These are phyloP conservation scores for Tachysurus vachellii DNA, from an alignment of 2,113 vertebrate genomes.

Conservation along the genomic window DNA sequence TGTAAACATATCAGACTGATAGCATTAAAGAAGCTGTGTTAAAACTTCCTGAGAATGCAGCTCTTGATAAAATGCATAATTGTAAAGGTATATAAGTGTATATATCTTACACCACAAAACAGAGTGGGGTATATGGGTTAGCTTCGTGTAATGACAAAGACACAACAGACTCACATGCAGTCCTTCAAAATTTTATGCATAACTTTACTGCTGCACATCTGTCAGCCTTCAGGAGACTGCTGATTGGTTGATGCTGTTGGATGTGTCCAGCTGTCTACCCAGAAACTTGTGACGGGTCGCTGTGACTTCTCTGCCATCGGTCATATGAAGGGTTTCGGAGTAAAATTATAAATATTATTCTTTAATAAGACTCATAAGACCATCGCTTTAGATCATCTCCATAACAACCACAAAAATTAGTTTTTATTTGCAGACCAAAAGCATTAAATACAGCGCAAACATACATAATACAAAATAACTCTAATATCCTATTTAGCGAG, in stretches of 20 bases:
- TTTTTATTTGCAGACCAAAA: background rate
- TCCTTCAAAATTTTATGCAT: background rate
- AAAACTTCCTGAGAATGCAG: background rate
- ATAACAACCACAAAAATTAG: background rate
- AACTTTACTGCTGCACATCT: background rate
- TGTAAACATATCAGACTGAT: no score
- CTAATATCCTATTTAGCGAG: background rate
- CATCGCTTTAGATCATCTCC: background rate
- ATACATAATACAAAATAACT: background rate
- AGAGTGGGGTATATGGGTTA: background rate
- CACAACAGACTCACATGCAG: background rate
- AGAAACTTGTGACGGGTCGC: background rate
- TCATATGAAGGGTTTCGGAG: background rate
- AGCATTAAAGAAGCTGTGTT: background rate
- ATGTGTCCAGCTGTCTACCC: background rate
- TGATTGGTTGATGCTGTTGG: background rate
- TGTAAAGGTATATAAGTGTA: background rate
- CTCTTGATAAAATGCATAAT: background rate
- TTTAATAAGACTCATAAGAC: background rate
- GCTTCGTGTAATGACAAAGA: background rate
- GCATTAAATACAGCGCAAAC: background rate
- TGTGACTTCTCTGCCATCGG: background rate
- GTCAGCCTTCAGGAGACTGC: background rate
- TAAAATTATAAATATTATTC: background rate
- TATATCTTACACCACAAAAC: background rate